Evolutionary conservation across 1,140 invertebrate species (phyloP).

Genomic region (Drosophila arizonae): DNA sequence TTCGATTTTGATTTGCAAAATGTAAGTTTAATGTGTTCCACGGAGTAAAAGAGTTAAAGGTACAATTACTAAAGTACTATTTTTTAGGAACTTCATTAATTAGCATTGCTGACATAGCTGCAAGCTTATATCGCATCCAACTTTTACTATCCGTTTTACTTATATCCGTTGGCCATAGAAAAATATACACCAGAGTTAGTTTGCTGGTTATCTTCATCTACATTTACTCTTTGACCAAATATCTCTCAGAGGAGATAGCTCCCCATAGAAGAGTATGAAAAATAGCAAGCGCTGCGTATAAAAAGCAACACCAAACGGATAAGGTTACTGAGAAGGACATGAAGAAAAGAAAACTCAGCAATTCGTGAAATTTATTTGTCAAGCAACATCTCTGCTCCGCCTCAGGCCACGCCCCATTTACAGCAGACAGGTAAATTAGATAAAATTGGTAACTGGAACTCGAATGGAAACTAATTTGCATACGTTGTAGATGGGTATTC

Average conservation of each 20-base stretch:
- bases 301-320: conserved; percentile 5
- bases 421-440: neutral
- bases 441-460: conserved; percentile 39
- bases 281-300: conserved; percentile 16
- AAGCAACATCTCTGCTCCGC: conserved; percentile 13
- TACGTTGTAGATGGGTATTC: conserved; percentile 33
- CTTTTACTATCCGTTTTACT: no score
- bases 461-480: conserved; percentile 46
- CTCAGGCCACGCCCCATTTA: neutral
- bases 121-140: no score
- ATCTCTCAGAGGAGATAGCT: neutral
- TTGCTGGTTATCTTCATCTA: no score
- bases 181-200: no score
- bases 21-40: no score
- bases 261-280: neutral
- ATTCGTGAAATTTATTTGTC: conserved; percentile 48
- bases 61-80: no score
- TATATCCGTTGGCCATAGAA: no score
- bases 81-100: no score
- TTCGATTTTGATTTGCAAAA: no score
- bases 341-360: conserved; percentile 32
- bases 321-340: conserved; percentile 4
- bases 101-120: no score
- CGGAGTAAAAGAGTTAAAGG: no score
- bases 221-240: neutral